Base-by-base conservation (phyloP, 2,113 vertebrate genomes). In the Nibea coibor region DNA sequence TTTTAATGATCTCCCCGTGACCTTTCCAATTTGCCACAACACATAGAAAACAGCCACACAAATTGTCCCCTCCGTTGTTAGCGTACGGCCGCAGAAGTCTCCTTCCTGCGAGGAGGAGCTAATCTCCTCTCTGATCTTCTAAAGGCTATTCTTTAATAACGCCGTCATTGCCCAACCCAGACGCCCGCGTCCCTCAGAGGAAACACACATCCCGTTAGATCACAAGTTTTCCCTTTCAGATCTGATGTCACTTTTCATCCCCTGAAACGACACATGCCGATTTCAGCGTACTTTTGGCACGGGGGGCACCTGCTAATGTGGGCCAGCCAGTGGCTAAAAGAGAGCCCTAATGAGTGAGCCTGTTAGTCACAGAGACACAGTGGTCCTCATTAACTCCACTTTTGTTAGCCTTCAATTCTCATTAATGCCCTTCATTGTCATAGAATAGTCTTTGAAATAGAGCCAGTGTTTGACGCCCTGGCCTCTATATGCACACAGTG, bases 401-500 rank as follows among this genome's bases (percentile, higher is more conserved):
- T 80, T 80, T 85, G 82, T 89, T 80, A 75, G 75, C 75, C 58
- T 84, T 62, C 14, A 63, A 11, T 70, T 80, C 79, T 88, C 74
- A 78, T 88, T 86, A 85, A 71, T 50, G 0, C 15, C 61, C 20
- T 70, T 81, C 22, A 53, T 86, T 79, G 69, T 14, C 45, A 81
- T 26, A 61, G 11, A 50, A 71, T 3, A 17, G 53, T 54, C 58
- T 79, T 24, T 8, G 12, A 63, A 56, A n/a, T 24, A 26, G 61
- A 67, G 47, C 22, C 24, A 45, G 80, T 15, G n/a, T 80, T 64
- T 71, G 58, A 54, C 0, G 24, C 24, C 7, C 28, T 12, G 56
- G 66, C 47, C 1, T 0, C 3, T 28, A 14, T 57, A 77, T 53
- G 22, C 4, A 63, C 8, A 19, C 12, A 42, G 39, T 10, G 4